Percentiles rank a stretch among this genome's conserved stretches.
Conservation (phyloP, 2,888 invertebrate genomes). For the Blomia tropicalis region DNA sequence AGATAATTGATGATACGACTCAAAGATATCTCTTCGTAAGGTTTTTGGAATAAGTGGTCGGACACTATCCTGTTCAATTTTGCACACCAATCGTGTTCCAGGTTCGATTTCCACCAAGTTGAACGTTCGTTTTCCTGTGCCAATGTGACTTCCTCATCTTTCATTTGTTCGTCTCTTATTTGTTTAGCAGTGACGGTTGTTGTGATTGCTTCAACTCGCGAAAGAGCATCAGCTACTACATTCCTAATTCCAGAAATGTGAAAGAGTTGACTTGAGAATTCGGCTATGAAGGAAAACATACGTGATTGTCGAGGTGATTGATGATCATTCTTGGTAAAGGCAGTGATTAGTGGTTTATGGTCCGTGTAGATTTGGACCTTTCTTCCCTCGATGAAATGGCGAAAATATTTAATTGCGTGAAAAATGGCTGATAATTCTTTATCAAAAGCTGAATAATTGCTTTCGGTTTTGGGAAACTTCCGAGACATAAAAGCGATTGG, state of each 20-base stretch:
- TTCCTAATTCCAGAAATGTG: constrained; percentile 21
- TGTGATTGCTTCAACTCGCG: neutral
- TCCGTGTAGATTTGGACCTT: neutral
- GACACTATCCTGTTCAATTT: neutral
- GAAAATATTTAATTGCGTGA: constrained; percentile 14
- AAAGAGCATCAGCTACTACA: constrained; percentile 22
- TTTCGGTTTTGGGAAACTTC: neutral
- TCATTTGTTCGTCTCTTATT: neutral
- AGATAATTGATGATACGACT: neutral
- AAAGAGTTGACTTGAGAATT: constrained; percentile 21
- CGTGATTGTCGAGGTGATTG: neutral
- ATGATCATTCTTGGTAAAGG: neutral
- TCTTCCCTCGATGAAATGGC: constrained; percentile 17
- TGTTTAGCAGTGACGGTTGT: neutral
- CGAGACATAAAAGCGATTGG: neutral
- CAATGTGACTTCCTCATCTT: neutral
- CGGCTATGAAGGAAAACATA: constrained; percentile 14
- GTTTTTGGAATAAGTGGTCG: neutral
- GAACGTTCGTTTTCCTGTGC: neutral
- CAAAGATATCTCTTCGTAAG: neutral
- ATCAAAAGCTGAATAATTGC: neutral
- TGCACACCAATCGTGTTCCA: neutral
- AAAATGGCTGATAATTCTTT: neutral
- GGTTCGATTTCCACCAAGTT: neutral
- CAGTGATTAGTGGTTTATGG: neutral